A percentile compares a stretch with the other conserved stretches of the same genome.
phyloP scores from a whole-genome alignment of 92 coral and sea anemone species.

The Parazoanthus swiftii region DNA sequence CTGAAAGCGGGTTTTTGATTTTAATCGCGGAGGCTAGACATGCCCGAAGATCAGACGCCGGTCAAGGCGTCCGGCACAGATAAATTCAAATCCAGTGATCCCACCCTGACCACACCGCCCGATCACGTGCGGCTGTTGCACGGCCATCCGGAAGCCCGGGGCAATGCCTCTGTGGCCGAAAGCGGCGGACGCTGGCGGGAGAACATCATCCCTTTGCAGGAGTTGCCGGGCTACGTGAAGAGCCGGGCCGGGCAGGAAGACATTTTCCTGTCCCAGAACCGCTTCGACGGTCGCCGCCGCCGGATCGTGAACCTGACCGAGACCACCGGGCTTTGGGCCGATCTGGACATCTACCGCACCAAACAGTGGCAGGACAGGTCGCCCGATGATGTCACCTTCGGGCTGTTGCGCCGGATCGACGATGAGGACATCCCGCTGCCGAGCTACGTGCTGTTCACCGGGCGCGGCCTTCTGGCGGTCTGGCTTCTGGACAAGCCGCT shows the following conservation, averaged over 20 bases:
- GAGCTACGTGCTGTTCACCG: conserved; percentile 16
- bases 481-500: conserved; percentile 16
- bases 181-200: conserved; percentile 18
- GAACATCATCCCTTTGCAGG: conserved; percentile 15
- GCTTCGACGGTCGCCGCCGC: conserved; percentile 18
- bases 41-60: conserved; percentile 10
- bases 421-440: conserved; percentile 17
- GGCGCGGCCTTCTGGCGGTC: conserved; percentile 18
- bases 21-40: conserved; percentile 9
- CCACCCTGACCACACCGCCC: conserved; percentile 14
- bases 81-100: conserved; percentile 6
- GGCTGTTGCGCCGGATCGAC: conserved; percentile 17
- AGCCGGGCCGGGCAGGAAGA: conserved; percentile 18
- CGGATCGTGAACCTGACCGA: conserved; percentile 16
- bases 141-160: conserved; percentile 16
- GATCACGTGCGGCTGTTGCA: conserved; percentile 16
- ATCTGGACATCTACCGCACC: conserved; percentile 15
- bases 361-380: conserved; percentile 15
- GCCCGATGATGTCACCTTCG: conserved; percentile 16
- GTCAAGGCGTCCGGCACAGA: conserved; percentile 11
- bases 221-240: conserved; percentile 16
- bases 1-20: conserved; percentile 8
- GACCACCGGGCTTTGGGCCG: conserved; percentile 18
- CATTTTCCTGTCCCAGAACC: conserved; percentile 15
- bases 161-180: conserved; percentile 16